Evolutionary conservation across 2,113 vertebrate species (phyloP), one percentile per base, ranked within the genome.

Genomic region (Myotis brandtii): DNA sequence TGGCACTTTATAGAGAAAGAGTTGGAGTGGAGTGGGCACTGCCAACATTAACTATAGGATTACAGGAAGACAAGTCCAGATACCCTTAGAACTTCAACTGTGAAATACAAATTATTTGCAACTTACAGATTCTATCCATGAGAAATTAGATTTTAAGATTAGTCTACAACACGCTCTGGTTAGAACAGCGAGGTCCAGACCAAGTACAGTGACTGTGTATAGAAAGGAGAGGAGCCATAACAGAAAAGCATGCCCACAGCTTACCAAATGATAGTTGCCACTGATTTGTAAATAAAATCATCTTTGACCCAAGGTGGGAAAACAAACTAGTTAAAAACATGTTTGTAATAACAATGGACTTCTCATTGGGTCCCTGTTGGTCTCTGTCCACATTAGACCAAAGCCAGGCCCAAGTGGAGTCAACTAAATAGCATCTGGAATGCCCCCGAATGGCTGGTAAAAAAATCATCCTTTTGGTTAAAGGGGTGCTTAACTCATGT

Each of bases 241-340:
- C 0, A 73, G 54, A 67, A 56, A 67, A 43, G 20, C 9, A n/a
- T 9, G 32, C 4, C 30, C 21, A 4, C 50, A 54, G 18, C 20
- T 86, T 54, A 73, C 12, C 54, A 91, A 82, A 54, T 66, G 69
- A 14, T 32, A 83, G 23, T 72, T 81, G 56, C 40, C 21, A 85
- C 43, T 79, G 43, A 85, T 69, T 56, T 81, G 37, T 66, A 94
- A 95, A 92, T 86, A 72, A 97, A 96, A 80, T 12, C 16, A 72
- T 17, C 27, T 46, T 79, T 92, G 54, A 79, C 20, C 46, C 46
- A 64, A 21, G 30, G 72, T 94, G 21, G 40, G 9, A 62, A 85
- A 84, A 48, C 25, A 89, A 92, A 52, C 25, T 84, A 87, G 27
- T 56, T 46, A 72, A 46, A 83, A 21, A n/a, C n/a, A 23, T 17